phyloP scores from a whole-genome alignment of 2,113 vertebrate genomes.

The Triplophysa dalaica region DNA sequence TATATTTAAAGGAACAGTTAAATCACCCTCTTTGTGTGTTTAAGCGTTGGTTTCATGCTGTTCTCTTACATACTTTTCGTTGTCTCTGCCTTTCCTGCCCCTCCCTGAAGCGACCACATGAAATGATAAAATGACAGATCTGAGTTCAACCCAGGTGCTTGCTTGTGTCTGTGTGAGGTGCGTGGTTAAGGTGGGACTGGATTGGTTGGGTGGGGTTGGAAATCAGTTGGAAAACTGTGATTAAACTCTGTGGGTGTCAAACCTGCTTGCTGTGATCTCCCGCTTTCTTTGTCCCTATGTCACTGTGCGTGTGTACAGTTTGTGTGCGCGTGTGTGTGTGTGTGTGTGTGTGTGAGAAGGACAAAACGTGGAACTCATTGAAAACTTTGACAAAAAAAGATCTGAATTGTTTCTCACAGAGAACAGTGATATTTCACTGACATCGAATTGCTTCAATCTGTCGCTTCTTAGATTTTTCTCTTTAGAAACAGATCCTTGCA shows the following conservation, averaged over 20 bases:
- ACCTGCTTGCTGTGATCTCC: conserved; percentile 1
- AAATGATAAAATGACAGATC: conserved; percentile 38
- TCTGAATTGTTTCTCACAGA: background rate
- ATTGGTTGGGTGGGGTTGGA: conserved; percentile 36
- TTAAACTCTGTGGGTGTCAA: conserved; percentile 37
- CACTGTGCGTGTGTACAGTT: background rate
- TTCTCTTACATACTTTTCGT: conserved; percentile 30
- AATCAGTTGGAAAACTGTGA: conserved; percentile 36
- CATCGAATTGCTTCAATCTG: too few species aligned
- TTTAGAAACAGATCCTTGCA: too few species aligned
- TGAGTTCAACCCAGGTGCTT: conserved; percentile 24
- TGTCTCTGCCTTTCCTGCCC: conserved; percentile 51
- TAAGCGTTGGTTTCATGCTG: background rate
- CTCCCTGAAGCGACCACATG: conserved; percentile 36
- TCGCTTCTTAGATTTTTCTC: too few species aligned
- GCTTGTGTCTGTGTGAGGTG: background rate
- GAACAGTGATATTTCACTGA: background rate
- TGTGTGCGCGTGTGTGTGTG: background rate
- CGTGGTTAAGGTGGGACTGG: conserved; percentile 14
- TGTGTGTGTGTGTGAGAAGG: background rate
- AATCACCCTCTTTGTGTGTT: conserved; percentile 29
- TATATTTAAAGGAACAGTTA: conserved; percentile 16
- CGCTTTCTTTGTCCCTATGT: conserved; percentile 10
- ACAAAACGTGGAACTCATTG: too few species aligned
- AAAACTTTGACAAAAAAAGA: background rate